Base-by-base conservation (phyloP, 2,113 vertebrate species). In the Aythya baeri region DNA sequence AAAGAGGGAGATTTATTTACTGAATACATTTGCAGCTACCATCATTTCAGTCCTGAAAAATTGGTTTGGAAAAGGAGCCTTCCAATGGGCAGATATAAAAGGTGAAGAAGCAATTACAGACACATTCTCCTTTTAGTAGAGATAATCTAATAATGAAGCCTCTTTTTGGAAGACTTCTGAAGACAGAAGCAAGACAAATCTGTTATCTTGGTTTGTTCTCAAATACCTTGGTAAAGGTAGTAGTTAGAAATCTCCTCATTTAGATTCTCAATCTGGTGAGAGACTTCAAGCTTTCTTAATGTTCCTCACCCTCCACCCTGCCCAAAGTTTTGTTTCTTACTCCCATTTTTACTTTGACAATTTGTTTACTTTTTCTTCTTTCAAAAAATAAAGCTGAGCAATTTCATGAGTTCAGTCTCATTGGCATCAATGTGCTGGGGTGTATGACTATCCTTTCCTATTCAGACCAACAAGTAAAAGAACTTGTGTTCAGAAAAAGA, bases 31-130 rank as follows among this genome's bases (percentile, higher is more conserved):
- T 91, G 67, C 34, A 87, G 66, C 74, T 55, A 61, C 67, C 82
- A 58, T 94, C 25, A 85, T 72, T 91, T 91, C 89, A 95, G 85
- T 93, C 77, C 81, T 91, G 78, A 96, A 93, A 95, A 91, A 95
- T 89, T 87, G 52, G 18, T 85, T 91, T 89, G 74, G 54, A 89
- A 89, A 76, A 93, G 34, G 36, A 26, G 89, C 74, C 78, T 94
- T 91, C 81, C 87, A 87, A 38, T 26, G 23, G 87, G 66, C 78
- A 87, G 27, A 59, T 83, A 66, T 15, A 92, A 81, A 83, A 84
- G 59, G 21, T 57, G 62, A 96, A 82, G 84, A 87, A 94, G 61
- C 43, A 79, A 75, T 79, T 91, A 91, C 2, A 46, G 66, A 32
- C 52, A 83, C 41, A 34, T 71, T 55, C 55, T 83, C 49, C 29